Conservation (phyloP, 2,888 invertebrate species). For the Sialis lutaria region DNA sequence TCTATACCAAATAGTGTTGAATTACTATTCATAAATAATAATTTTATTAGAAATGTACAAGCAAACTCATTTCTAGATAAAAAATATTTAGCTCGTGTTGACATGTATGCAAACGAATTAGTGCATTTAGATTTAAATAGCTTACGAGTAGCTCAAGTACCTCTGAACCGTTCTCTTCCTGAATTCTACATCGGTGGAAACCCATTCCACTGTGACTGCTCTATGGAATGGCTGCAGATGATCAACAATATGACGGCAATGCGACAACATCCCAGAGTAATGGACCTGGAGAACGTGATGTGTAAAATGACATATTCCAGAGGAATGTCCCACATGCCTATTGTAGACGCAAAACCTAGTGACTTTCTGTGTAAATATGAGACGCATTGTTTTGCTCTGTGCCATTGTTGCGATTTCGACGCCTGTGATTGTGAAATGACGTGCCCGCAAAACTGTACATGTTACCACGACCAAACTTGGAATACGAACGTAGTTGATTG, state of each 20-base stretch:
- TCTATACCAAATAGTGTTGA: constrained; percentile 80
- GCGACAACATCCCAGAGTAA: constrained; percentile 70
- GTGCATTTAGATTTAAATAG: constrained; percentile 68
- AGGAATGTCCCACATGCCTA: constrained; percentile 60
- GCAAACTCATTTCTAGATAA: constrained; percentile 78
- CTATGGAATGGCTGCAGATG: constrained; percentile 87
- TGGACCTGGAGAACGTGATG: constrained; percentile 76
- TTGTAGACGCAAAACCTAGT: constrained; percentile 57
- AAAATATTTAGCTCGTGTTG: constrained; percentile 67
- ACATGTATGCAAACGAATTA: constrained; percentile 77
- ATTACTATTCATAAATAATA: constrained; percentile 75
- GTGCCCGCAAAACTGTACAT: constrained; percentile 84
- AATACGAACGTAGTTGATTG: constrained; percentile 85
- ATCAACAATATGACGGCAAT: constrained; percentile 73
- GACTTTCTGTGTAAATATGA: constrained; percentile 87
- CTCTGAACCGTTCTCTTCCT: constrained; percentile 55
- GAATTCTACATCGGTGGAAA: constrained; percentile 86
- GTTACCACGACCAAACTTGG: constrained; percentile 90
- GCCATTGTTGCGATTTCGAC: constrained; percentile 92
- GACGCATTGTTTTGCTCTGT: constrained; percentile 83
- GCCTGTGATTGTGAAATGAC: constrained; percentile 96
- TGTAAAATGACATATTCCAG: constrained; percentile 70
- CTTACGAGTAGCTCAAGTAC: constrained; percentile 56
- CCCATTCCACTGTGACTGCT: constrained; percentile 87
- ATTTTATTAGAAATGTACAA: constrained; percentile 62